Evolutionary conservation across 30 jellyfish, hydroid and myxozoan genomes (phyloP).

Genomic region (Calvadosia cruxmelitensis): DNA sequence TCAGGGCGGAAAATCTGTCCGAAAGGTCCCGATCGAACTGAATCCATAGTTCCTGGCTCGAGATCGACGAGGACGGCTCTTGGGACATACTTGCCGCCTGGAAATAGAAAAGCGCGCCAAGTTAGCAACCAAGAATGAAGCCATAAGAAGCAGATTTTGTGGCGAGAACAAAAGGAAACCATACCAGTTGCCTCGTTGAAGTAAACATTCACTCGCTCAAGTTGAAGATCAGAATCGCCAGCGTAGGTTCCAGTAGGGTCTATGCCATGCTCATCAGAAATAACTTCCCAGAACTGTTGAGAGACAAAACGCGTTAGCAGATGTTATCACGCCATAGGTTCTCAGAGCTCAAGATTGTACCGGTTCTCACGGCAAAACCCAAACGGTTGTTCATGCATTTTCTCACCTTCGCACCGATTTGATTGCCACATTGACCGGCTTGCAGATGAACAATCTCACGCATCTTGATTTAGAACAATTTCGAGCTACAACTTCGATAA

Average conservation of each 20-base stretch:
- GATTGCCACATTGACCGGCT: conserved; percentile 99
- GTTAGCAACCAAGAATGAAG: too few relatives aligned
- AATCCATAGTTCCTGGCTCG: conserved; percentile 99
- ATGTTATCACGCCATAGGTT: background rate
- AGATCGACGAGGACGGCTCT: conserved; percentile 92
- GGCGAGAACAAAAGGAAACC: background rate
- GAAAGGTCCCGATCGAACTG: conserved; percentile 89
- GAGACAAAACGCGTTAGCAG: background rate
- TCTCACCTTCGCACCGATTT: conserved; percentile 96
- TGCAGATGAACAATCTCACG: conserved; percentile 98
- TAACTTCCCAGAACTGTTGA: conserved; percentile 89
- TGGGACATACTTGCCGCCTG: conserved; percentile 97
- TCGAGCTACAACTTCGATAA: too few relatives aligned
- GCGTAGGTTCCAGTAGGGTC: conserved; percentile 98
- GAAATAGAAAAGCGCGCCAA: conserved; percentile 1
- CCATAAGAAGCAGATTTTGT: too few relatives aligned
- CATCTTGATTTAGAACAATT: too few relatives aligned
- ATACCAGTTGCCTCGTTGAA: conserved; percentile 75
- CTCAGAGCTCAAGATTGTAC: background rate
- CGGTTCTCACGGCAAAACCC: background rate
- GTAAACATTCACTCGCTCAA: conserved; percentile 92
- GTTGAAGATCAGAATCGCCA: conserved; percentile 93
- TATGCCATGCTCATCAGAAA: conserved; percentile 96
- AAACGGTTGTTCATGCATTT: too few relatives aligned
- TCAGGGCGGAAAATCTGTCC: conserved; percentile 96